These are phyloP conservation scores for Orcinus orca DNA, from an alignment of 2,113 vertebrate genomes.

Conservation along the genomic window DNA sequence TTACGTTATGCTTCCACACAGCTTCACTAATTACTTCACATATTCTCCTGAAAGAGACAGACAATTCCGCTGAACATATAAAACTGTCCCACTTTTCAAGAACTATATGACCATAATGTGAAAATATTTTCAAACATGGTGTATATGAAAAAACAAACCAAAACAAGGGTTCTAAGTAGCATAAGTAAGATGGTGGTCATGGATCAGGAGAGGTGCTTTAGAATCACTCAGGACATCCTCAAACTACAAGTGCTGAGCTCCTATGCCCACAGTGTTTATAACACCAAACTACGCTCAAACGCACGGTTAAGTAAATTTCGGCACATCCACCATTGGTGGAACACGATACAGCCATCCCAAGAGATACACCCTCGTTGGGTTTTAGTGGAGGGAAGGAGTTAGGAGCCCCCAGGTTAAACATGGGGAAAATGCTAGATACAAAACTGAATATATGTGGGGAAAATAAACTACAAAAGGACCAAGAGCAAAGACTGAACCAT, in stretches of 20 bases:
- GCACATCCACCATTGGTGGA: no score
- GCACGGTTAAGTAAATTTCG: not conserved
- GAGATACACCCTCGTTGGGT: rapidly evolving
- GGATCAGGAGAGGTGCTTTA: not conserved
- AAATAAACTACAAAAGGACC: not conserved
- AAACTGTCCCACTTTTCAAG: not conserved
- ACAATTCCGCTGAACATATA: not conserved
- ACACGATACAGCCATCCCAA: not conserved
- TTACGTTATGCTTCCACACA: conserved; percentile 96
- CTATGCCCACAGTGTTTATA: not conserved
- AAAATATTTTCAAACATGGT: not conserved
- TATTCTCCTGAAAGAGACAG: conserved; percentile 89
- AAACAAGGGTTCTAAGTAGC: not conserved
- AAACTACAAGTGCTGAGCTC: not conserved
- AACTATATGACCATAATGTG: not conserved
- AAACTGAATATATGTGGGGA: not conserved
- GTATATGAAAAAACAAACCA: not conserved
- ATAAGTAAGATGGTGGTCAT: not conserved
- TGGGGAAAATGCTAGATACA: not conserved
- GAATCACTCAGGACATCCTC: not conserved
- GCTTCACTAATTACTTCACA: conserved; percentile 98
- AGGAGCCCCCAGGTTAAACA: not conserved
- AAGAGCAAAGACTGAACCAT: not conserved
- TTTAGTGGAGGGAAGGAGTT: not conserved
- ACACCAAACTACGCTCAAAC: not conserved